Conservation (phyloP, 2,888 invertebrate genomes). For the Lycocerus yunnanus region DNA sequence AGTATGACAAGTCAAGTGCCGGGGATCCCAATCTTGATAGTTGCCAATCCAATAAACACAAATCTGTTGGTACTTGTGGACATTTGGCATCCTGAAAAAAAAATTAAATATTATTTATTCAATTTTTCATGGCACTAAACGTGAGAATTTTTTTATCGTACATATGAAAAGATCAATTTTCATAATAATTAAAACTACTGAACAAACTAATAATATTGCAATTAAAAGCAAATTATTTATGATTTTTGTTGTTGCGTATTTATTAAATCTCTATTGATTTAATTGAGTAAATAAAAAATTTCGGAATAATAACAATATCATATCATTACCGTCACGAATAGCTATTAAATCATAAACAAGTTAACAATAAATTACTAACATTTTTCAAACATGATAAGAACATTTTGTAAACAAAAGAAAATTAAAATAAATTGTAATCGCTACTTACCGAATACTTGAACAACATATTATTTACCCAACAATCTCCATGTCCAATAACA, state of each 20-base stretch:
- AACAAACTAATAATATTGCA: neutral
- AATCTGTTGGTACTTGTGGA: slow-evolving; percentile 35
- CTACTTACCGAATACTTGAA: slow-evolving; percentile 23
- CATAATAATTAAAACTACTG: neutral
- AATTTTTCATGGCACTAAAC: no score
- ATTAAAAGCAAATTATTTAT: neutral
- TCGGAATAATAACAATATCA: neutral
- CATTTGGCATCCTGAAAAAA: slow-evolving; percentile 20
- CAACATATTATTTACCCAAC: slow-evolving; percentile 36
- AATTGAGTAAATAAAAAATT: neutral
- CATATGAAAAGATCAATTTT: no score
- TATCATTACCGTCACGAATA: neutral
- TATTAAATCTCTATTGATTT: neutral
- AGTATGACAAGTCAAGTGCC: slow-evolving; percentile 44
- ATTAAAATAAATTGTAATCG: neutral
- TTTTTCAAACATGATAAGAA: neutral
- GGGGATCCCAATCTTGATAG: slow-evolving; percentile 39
- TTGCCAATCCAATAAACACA: slow-evolving; percentile 44
- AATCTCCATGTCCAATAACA: slow-evolving; percentile 32
- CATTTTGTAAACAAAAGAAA: neutral
- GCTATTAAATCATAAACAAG: neutral
- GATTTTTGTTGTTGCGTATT: neutral
- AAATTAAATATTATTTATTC: no score
- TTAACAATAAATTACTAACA: neutral
- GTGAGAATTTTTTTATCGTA: no score